These are phyloP conservation scores for Anabacerthia variegaticeps DNA, from an alignment of 2,797 vertebrate species.

Conservation along the genomic window DNA sequence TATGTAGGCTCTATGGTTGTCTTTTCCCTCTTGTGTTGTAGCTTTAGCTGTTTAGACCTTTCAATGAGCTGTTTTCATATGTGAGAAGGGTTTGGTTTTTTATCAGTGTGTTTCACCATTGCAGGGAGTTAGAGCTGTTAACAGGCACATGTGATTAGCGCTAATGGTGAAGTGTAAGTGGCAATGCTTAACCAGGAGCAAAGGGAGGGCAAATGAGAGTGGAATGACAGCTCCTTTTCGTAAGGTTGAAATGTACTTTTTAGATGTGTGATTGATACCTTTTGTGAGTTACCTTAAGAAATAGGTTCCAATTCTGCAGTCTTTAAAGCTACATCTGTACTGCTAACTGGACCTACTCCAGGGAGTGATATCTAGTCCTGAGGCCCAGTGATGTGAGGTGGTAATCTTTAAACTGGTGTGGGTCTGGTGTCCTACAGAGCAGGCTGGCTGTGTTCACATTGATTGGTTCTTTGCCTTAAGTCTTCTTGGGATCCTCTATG, in stretches of 20 bases:
- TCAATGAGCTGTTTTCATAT: neutral
- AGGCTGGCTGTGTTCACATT: accelerated
- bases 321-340: neutral
- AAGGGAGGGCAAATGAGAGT: neutral
- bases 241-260: accelerated
- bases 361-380: neutral
- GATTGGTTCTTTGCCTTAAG: neutral
- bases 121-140: neutral
- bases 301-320: neutral
- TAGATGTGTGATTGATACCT: neutral
- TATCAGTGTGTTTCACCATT: neutral
- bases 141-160: neutral
- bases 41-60: neutral
- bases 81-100: neutral
- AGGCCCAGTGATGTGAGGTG: neutral
- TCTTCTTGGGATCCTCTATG: neutral
- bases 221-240: neutral
- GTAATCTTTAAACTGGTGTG: neutral
- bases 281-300: neutral
- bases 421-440: neutral
- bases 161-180: neutral
- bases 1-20: neutral
- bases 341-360: neutral
- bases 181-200: neutral
- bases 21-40: neutral